These are phyloP conservation scores for Bettongia penicillata DNA, from an alignment of 2,113 vertebrate species.

Conservation along the genomic window DNA sequence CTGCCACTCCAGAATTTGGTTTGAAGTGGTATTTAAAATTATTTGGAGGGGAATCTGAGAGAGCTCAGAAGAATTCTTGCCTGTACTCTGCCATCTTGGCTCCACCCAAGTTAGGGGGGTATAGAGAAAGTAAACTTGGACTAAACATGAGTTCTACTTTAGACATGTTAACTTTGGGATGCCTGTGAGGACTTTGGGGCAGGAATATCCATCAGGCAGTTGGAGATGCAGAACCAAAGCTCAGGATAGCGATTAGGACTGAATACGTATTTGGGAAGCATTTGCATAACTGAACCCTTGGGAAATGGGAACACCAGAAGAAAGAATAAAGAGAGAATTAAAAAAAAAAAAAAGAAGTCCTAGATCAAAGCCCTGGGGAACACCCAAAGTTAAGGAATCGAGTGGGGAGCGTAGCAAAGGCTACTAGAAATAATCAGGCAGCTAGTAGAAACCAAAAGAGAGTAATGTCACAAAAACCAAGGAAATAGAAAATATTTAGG, in stretches of 20 bases:
- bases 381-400: not conserved
- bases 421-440: not conserved
- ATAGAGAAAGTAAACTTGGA: not conserved
- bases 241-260: not conserved
- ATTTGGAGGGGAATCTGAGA: too few species aligned
- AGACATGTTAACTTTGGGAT: not conserved
- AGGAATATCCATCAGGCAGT: not conserved
- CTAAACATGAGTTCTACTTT: not conserved
- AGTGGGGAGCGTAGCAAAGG: not conserved
- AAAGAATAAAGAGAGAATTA: not conserved
- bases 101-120: not conserved
- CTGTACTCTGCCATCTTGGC: not conserved
- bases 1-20: too few species aligned
- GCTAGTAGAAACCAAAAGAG: not conserved
- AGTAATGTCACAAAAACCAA: not conserved
- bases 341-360: too few species aligned
- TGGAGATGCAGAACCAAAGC: not conserved
- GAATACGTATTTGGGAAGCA: not conserved
- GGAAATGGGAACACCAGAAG: not conserved
- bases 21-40: too few species aligned
- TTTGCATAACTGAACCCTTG: not conserved
- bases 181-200: not conserved
- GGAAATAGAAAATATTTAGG: not conserved
- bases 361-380: not conserved
- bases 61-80: not conserved